Evolutionary conservation across 2,113 vertebrate genomes (phyloP).

Genomic region (Mixornis gularis): DNA sequence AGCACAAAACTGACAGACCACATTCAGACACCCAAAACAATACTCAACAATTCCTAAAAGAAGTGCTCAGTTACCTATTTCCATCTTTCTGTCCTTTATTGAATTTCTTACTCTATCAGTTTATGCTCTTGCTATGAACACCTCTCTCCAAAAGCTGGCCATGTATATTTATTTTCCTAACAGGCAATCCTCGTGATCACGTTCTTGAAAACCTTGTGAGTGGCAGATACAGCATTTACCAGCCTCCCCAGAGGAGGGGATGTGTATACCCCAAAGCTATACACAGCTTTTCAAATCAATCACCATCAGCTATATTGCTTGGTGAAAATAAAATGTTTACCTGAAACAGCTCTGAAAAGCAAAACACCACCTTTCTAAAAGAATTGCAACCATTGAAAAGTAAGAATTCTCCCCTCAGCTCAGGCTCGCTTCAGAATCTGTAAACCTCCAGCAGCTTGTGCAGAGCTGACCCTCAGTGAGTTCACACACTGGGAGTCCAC

Average conservation of each 20-base stretch:
- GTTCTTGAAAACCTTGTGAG: neutral
- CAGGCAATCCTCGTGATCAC: neutral
- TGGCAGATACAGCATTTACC: neutral
- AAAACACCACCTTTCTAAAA: neutral
- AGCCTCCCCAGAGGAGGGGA: neutral
- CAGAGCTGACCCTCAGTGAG: neutral
- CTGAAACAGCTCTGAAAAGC: neutral
- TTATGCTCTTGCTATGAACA: neutral
- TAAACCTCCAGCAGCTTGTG: neutral
- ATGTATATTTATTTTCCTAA: neutral
- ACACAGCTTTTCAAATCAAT: neutral
- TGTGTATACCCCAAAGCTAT: rapidly evolving
- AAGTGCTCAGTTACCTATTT: neutral
- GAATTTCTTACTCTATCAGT: neutral
- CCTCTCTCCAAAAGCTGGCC: neutral
- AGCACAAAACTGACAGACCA: neutral
- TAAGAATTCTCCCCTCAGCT: neutral
- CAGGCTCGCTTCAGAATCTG: neutral
- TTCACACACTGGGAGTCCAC: neutral
- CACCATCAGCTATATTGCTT: neutral
- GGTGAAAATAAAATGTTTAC: neutral
- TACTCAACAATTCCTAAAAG: neutral
- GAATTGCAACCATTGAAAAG: neutral
- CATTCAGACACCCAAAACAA: neutral
- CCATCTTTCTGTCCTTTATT: neutral